Evolutionary conservation across 2,113 vertebrate genomes (phyloP).

Genomic region (Crocuta crocuta): DNA sequence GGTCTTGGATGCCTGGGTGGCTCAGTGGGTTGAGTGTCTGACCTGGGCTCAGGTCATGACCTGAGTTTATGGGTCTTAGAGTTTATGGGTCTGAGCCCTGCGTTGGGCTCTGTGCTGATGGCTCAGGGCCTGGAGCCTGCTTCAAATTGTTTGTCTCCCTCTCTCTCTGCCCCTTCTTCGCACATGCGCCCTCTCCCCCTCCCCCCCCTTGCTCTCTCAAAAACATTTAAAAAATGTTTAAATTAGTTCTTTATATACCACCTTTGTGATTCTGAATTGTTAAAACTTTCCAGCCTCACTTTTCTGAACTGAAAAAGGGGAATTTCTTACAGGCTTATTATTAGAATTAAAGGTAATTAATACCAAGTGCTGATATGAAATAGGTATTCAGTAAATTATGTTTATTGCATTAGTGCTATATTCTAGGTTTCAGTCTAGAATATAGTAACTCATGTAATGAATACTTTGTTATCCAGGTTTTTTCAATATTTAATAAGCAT

Average conservation of each 20-base stretch:
- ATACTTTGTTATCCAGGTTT: slow-evolving; percentile 11
- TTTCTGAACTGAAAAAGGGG: neutral
- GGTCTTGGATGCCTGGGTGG: no score
- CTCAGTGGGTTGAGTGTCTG: no score
- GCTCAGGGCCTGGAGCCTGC: no score
- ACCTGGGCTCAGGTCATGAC: no score
- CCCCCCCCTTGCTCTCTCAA: no score
- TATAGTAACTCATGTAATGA: neutral
- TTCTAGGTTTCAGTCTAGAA: neutral
- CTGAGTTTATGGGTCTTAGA: no score
- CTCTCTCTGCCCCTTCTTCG: no score
- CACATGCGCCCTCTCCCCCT: no score
- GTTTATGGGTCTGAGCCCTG: no score
- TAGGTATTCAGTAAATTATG: slow-evolving; percentile 1
- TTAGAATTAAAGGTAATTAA: neutral
- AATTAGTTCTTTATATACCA: neutral
- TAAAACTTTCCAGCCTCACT: slow-evolving; percentile 26
- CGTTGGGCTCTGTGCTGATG: no score
- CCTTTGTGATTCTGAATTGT: neutral
- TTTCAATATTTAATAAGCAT: neutral
- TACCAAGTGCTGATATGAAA: neutral
- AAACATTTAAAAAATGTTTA: no score
- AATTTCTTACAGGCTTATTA: neutral
- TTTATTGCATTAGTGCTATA: neutral
- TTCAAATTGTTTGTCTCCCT: no score